Conservation (phyloP, 2,113 vertebrate genomes). For the Otocyon megalotis region DNA sequence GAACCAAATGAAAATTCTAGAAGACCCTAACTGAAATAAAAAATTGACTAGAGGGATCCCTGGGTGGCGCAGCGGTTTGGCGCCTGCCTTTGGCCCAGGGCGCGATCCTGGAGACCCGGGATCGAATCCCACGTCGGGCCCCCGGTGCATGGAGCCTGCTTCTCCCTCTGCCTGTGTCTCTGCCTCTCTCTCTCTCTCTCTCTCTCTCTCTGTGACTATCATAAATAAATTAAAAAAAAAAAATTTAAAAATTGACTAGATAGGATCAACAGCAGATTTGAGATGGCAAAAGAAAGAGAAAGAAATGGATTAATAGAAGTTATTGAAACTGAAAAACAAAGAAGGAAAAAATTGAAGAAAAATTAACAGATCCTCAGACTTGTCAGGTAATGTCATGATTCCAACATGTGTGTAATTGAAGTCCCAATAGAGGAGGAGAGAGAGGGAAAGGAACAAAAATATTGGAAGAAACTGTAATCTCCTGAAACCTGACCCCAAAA, state of each 20-base stretch:
- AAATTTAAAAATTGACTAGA: not conserved
- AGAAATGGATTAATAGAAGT: no score
- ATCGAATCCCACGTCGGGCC: no score
- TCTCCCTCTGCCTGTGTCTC: no score
- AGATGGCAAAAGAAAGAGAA: no score
- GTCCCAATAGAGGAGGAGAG: not conserved
- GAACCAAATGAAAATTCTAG: conserved; percentile 1
- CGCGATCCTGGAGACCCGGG: no score
- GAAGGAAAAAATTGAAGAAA: not conserved
- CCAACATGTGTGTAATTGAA: not conserved
- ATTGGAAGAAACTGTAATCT: not conserved
- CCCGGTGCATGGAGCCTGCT: no score
- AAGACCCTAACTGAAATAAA: conserved; percentile 2
- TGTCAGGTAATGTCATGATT: not conserved
- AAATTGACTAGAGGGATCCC: not conserved
- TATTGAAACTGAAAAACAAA: not conserved
- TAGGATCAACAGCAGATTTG: no score
- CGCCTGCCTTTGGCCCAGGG: no score
- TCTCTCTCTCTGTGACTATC: no score
- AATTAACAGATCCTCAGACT: not conserved
- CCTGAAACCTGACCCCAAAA: not conserved
- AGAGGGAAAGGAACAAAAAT: not conserved
- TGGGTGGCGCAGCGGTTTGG: no score
- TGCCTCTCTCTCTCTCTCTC: no score
- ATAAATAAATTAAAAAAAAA: no score